Base-by-base conservation (phyloP, 2,797 vertebrate genomes). In the Dendrocincla tyrannina region DNA sequence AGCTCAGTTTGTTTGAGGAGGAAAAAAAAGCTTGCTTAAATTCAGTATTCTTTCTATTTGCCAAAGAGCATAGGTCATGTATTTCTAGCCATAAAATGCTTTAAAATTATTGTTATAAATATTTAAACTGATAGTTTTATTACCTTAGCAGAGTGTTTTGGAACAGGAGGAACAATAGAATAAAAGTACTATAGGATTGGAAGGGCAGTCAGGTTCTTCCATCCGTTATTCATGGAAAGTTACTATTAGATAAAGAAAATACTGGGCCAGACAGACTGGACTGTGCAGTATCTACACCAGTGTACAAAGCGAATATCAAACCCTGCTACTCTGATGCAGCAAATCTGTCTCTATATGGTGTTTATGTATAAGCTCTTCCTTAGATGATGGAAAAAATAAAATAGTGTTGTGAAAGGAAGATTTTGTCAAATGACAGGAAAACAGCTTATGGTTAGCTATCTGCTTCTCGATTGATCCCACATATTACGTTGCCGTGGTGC, bases 361-460 rank as follows among this genome's bases (percentile, higher is more conserved):
- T 19, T 72, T 46, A 35, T 28, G 12, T 74, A n/a, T 53, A 39
- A 78, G 4, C 9, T 60, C 22, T 32, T 72, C 44, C 49, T 64
- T 70, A 53, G 91, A 20, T 46, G 8, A 28, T 18, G 62, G 13
- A 23, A 75, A 89, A 88, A 90, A 68, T 13, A 42, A 62, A 86
- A 91, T 64, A 68, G 83, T 85, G 33, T 24, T 88, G 90, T 73
- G 49, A 50, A 91, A 88, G n/a, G 67, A 72, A 37, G 42, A 13
- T 41, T 91, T 63, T 80, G 10, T 62, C 90, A 93, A 86, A 58
- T 75, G 27, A 74, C 18, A 9, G 53, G 53, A 93, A 96, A 95
- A 87, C 86, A 85, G 62, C 17, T 70, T 85, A 28, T 9, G 1
- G 63, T 84, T 86, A 52, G 55, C 41, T 76, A 5, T 76, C 84